Conservation (phyloP, 2,113 vertebrate species). For the Propithecus coquereli region DNA sequence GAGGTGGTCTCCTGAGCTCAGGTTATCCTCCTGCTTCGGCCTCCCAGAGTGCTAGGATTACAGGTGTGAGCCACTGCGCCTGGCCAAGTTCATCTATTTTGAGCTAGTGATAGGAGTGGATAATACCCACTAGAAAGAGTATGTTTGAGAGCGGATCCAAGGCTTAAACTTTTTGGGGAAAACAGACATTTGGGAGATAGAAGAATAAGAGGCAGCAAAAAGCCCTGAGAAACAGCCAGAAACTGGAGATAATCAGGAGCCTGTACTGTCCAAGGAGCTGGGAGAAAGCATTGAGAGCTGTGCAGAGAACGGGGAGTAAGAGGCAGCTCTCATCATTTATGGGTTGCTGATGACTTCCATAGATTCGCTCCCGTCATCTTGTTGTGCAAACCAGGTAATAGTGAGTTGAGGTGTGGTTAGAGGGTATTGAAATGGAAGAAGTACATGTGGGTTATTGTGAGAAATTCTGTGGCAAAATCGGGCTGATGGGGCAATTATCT, state of each 20-base stretch:
- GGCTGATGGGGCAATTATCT: not conserved
- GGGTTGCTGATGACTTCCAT: not conserved
- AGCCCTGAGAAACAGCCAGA: not conserved
- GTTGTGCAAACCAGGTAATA: not conserved
- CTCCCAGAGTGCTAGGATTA: too few relatives aligned
- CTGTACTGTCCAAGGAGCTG: not conserved
- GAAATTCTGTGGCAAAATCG: constrained; percentile 2
- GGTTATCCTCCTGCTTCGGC: too few relatives aligned
- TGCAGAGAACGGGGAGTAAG: not conserved
- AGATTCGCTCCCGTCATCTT: not conserved
- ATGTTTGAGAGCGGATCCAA: not conserved
- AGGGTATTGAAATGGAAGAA: not conserved
- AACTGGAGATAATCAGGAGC: not conserved
- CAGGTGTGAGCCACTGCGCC: too few relatives aligned
- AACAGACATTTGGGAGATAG: not conserved
- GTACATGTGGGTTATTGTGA: not conserved
- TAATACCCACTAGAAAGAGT: not conserved
- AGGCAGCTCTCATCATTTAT: too few relatives aligned
- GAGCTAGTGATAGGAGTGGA: not conserved
- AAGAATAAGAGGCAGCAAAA: not conserved
- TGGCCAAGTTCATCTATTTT: not conserved
- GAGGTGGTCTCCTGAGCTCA: too few relatives aligned
- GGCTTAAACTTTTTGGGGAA: not conserved
- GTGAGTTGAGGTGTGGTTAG: not conserved
- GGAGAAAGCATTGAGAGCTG: not conserved